Evolutionary conservation across 2,888 invertebrate genomes (phyloP), one percentile per base, ranked within the genome.

Genomic region (Nyleta sp.): DNA sequence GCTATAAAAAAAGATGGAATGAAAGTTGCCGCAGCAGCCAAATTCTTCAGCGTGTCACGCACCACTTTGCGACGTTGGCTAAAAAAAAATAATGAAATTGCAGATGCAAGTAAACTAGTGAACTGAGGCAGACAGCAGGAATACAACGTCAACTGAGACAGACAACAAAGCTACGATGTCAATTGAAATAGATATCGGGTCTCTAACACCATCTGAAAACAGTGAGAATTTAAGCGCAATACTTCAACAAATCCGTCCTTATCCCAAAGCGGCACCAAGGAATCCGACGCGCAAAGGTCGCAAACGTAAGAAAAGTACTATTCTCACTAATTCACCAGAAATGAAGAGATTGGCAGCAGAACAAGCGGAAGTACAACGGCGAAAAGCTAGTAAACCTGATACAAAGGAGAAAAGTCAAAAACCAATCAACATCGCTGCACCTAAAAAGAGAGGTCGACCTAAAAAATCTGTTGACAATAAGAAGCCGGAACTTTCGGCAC

Each of bases 231-330:
- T 35, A 40, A 40, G 4, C n/a, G 5, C 5, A 40, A 4, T 6
- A 2, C 13, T 40, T 15, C 17, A 42, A 59, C 13, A 40, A 3
- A 46, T 40, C 13, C 64, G 64, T 10, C 64, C 64, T 38, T 33
- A 20, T 20, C 64, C 64, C 18, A 64, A 64, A 48, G 70, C 50
- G n/a, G 10, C 48, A 11, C 57, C 57, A 11, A 35, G 33, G 31
- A 40, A 22, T 10, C 8, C 13, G 10, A 52, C 60, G 6, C 28
- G 60, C 8, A 38, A 40, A 31, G 70, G 60, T 2, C 60, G 70
- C n/a, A 70, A 70, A 42, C 15, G 70, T 7, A 38, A 60, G 31
- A n/a, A 1, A n/a, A 31, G 17, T 50, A 50, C 38, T 20, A 17
- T 70, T 24, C 52, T 50, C 2, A 70, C 24, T 1, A 24, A 38